Percentiles rank a stretch among this genome's conserved stretches.
Conservation (phyloP, 2,113 vertebrate genomes). For the Henicopernis longicauda region DNA sequence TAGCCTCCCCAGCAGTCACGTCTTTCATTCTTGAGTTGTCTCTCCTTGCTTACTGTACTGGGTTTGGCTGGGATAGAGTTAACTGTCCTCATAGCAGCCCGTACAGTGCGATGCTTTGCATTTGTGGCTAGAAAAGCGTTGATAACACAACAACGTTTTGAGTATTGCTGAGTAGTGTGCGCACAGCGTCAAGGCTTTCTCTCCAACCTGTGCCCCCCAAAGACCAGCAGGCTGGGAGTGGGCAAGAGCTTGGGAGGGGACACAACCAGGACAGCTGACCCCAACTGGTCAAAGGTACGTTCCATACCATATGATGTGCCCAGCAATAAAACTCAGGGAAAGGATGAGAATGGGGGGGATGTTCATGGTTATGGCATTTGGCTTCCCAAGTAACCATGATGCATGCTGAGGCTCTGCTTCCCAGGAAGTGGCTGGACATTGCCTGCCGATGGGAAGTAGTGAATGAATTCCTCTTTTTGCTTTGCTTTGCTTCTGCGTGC, state of each 20-base stretch:
- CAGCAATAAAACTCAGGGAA: not conserved
- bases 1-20: not conserved
- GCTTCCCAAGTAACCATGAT: not conserved
- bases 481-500: not conserved
- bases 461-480: not conserved
- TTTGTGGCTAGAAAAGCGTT: not conserved
- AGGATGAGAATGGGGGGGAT: not conserved
- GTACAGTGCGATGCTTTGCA: not conserved
- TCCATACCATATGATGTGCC: not conserved
- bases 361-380: not conserved
- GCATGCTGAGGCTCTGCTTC: not conserved
- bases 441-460: not conserved
- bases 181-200: not conserved
- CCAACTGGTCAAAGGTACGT: no score
- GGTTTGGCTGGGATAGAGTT: not conserved
- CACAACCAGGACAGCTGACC: not conserved
- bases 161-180: accelerated
- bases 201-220: not conserved
- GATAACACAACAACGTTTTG: not conserved
- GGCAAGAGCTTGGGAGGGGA: not conserved
- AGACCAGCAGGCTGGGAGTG: not conserved
- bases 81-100: not conserved
- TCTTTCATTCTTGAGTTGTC: not conserved
- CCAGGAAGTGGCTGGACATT: not conserved
- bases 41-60: not conserved